Evolutionary conservation across 1,140 invertebrate species (phyloP).

Genomic region (Drosophila micromelanica): DNA sequence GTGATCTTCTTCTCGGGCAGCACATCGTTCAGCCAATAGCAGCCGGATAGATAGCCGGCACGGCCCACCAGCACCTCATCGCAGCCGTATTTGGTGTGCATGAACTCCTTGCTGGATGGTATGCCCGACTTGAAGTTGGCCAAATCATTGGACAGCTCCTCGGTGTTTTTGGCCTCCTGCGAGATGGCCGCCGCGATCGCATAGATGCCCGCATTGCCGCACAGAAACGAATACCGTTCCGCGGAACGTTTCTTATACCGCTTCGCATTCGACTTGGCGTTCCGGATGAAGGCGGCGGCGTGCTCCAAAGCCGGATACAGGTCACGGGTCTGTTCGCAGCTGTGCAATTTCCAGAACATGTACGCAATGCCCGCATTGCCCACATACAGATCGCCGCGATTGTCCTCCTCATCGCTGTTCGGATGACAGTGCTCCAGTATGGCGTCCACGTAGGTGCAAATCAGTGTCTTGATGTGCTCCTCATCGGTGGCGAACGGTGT

Average conservation of each 20-base stretch:
- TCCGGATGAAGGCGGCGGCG: slow-evolving; percentile 84
- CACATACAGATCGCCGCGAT: slow-evolving; percentile 85
- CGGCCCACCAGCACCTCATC: slow-evolving; percentile 94
- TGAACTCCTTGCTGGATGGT: slow-evolving; percentile 85
- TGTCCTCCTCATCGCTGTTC: slow-evolving; percentile 73
- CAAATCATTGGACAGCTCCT: slow-evolving; percentile 85
- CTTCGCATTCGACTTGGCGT: slow-evolving; percentile 82
- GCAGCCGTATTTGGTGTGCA: slow-evolving; percentile 87
- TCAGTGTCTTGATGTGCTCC: slow-evolving; percentile 79
- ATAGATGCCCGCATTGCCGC: slow-evolving; percentile 88
- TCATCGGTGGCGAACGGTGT: slow-evolving; percentile 72
- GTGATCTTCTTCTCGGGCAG: slow-evolving; percentile 86
- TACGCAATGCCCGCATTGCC: slow-evolving; percentile 86
- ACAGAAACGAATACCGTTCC: slow-evolving; percentile 85
- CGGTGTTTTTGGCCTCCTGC: slow-evolving; percentile 60
- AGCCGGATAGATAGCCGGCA: slow-evolving; percentile 91
- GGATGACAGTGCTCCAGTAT: slow-evolving; percentile 78
- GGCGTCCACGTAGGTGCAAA: slow-evolving; percentile 82
- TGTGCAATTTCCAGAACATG: slow-evolving; percentile 85
- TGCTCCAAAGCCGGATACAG: slow-evolving; percentile 80
- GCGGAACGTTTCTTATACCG: slow-evolving; percentile 74
- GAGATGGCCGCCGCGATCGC: slow-evolving; percentile 86
- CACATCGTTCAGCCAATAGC: slow-evolving; percentile 89
- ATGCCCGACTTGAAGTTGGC: slow-evolving; percentile 84
- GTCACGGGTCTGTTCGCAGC: slow-evolving; percentile 78